These are phyloP conservation scores for Rynchops niger DNA, from an alignment of 2,113 vertebrate genomes.

Conservation along the genomic window DNA sequence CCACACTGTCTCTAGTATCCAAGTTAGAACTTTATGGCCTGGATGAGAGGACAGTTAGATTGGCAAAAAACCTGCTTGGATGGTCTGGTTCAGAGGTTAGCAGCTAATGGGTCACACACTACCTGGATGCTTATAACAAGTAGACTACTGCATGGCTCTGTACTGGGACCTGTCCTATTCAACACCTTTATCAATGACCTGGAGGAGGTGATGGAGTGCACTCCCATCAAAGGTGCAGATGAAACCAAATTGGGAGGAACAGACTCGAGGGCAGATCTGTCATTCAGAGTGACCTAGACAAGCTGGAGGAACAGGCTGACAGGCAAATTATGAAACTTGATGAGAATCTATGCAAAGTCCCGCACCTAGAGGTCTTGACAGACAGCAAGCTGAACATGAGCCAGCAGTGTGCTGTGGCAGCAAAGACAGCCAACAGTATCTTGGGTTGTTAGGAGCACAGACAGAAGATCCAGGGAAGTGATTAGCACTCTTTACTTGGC, in stretches of 20 bases:
- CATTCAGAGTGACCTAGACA: background rate
- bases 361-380: background rate
- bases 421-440: background rate
- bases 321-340: background rate
- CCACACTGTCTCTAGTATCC: background rate
- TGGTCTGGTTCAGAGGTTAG: background rate
- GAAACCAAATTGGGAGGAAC: background rate
- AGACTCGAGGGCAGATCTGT: background rate
- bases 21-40: background rate
- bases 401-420: background rate
- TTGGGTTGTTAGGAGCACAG: background rate
- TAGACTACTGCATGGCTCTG: background rate
- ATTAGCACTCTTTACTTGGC: background rate
- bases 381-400: background rate
- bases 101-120: background rate
- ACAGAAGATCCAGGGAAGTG: background rate
- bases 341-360: background rate
- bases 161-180: background rate
- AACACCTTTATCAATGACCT: background rate
- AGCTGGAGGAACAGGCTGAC: background rate
- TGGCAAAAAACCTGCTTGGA: background rate
- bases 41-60: background rate
- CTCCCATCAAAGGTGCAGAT: background rate
- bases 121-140: background rate
- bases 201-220: background rate